These are phyloP conservation scores for Cryptus viduatorius DNA, from an alignment of 2,888 invertebrate species.

Conservation along the genomic window DNA sequence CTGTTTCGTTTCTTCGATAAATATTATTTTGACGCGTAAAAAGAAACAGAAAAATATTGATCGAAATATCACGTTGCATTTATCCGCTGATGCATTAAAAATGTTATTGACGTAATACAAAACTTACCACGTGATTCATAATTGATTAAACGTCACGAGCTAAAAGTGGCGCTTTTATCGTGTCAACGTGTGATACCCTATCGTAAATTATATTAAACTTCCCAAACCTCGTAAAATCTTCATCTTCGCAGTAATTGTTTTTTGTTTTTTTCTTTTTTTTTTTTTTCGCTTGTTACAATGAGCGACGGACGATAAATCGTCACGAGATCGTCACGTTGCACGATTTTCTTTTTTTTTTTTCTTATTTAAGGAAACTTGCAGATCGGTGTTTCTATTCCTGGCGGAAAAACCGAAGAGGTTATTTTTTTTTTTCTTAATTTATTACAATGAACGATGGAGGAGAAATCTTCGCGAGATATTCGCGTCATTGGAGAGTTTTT, in stretches of 20 bases:
- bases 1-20: no score
- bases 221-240: slow-evolving; percentile 17
- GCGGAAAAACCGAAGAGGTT: no score
- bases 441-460: slow-evolving; percentile 6
- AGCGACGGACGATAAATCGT: neutral
- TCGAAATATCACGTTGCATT: neutral
- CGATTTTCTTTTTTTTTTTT: no score
- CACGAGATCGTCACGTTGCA: neutral
- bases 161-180: slow-evolving; percentile 15
- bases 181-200: neutral
- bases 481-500: neutral
- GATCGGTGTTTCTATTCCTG: no score
- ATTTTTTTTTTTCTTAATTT: neutral
- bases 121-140: neutral
- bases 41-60: neutral
- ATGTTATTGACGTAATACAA: neutral
- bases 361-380: no score
- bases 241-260: neutral
- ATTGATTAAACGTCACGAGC: no score
- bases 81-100: neutral
- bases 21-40: neutral
- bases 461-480: slow-evolving; percentile 19
- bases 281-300: neutral
- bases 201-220: slow-evolving; percentile 28
- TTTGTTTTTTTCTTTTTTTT: neutral